Conservation (phyloP, 2,113 vertebrate species). For the Bungarus multicinctus region DNA sequence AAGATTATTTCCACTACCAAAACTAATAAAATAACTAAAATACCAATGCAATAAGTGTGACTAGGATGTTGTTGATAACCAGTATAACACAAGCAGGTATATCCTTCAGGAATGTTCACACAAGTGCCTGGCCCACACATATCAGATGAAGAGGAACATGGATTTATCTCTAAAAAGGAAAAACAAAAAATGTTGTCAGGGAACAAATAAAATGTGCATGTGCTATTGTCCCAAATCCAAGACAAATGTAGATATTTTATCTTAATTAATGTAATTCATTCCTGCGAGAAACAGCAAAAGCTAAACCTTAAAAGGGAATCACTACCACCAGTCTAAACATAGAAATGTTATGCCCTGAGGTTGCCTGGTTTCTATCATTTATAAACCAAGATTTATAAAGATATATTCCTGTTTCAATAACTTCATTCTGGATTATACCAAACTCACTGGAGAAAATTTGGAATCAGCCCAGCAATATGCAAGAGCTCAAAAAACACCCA, state of each 20-base stretch:
- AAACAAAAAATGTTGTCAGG: neutral
- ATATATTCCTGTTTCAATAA: neutral
- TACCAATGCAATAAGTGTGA: constrained; percentile 80
- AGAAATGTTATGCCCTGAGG: neutral
- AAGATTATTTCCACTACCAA: neutral
- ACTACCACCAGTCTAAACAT: neutral
- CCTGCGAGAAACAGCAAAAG: neutral
- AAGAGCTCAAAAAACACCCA: neutral
- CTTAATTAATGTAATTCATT: neutral
- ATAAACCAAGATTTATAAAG: neutral
- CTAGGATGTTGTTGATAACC: constrained; percentile 77
- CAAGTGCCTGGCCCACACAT: constrained; percentile 84
- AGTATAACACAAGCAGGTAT: constrained; percentile 83
- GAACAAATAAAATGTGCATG: neutral
- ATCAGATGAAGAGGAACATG: constrained; percentile 70
- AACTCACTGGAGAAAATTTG: neutral
- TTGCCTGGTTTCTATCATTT: neutral
- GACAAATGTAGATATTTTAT: neutral
- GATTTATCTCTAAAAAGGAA: constrained; percentile 36
- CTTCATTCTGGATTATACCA: fast-evolving
- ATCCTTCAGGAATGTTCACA: constrained; percentile 73
- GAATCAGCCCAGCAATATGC: neutral
- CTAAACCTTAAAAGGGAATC: neutral
- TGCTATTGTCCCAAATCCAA: neutral
- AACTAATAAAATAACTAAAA: neutral